Conservation (phyloP, 1,140 invertebrate genomes). For the Drosophila novamexicana region DNA sequence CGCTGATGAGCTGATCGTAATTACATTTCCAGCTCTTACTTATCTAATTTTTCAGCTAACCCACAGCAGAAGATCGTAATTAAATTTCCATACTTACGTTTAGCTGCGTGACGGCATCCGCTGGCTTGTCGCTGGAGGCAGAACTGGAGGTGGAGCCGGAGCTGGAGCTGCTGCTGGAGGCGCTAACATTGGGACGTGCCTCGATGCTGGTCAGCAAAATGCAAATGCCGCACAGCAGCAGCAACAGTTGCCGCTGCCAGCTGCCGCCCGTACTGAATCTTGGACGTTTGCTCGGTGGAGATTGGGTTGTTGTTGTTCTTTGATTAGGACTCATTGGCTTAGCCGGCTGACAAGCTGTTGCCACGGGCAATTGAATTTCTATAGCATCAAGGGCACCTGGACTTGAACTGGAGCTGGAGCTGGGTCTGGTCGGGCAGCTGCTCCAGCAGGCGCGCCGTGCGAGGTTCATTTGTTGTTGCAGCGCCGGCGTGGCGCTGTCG, state of each 20-base stretch:
- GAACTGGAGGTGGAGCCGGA: slow-evolving; percentile 8
- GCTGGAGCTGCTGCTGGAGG: slow-evolving; percentile 22
- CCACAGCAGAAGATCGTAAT: background rate
- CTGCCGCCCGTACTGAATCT: slow-evolving; percentile 1
- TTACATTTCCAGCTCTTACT: background rate
- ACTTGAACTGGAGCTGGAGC: background rate
- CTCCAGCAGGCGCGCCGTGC: slow-evolving; percentile 77
- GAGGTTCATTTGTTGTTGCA: slow-evolving; percentile 80
- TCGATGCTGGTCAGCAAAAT: slow-evolving; percentile 59
- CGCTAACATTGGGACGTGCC: slow-evolving; percentile 72
- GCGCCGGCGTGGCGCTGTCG: slow-evolving; percentile 69
- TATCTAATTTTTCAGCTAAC: too few relatives aligned
- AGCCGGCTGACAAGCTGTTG: slow-evolving; percentile 17
- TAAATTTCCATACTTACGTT: slow-evolving; percentile 57
- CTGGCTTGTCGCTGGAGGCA: slow-evolving; percentile 14
- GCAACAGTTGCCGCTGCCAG: slow-evolving; percentile 29
- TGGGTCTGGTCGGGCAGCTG: slow-evolving; percentile 15
- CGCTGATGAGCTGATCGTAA: slow-evolving; percentile 10
- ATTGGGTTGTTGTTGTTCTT: slow-evolving; percentile 8
- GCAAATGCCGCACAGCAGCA: slow-evolving; percentile 60
- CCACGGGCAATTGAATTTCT: slow-evolving; percentile 32
- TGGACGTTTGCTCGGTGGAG: slow-evolving; percentile 43
- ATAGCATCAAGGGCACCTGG: slow-evolving; percentile 32
- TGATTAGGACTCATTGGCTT: slow-evolving; percentile 26
- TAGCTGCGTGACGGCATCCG: slow-evolving; percentile 48